Evolutionary conservation across 1,140 invertebrate species (phyloP).

Genomic region (Drosophila ercepeae): DNA sequence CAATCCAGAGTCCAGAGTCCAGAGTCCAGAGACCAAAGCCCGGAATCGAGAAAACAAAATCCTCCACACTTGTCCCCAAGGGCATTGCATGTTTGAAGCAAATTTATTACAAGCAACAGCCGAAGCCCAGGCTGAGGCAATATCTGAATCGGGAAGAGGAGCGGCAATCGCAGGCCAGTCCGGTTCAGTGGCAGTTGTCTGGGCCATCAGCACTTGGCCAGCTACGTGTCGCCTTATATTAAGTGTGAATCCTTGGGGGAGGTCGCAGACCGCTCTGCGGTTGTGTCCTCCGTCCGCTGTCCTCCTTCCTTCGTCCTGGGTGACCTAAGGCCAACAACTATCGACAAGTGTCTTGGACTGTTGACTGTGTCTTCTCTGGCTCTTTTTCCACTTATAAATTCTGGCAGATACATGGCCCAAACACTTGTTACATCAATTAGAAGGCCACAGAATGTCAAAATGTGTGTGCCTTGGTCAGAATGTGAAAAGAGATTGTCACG

Average conservation of each 20-base stretch:
- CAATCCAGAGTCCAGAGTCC: slow-evolving; percentile 1
- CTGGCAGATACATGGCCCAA: slow-evolving; percentile 79
- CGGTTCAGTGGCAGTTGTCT: slow-evolving; percentile 63
- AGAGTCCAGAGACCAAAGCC: neutral
- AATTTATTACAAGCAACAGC: slow-evolving; percentile 82
- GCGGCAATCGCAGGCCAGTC: slow-evolving; percentile 39
- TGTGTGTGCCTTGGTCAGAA: slow-evolving; percentile 44
- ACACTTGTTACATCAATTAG: slow-evolving; percentile 83
- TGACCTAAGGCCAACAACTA: slow-evolving; percentile 73
- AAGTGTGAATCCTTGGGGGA: slow-evolving; percentile 65
- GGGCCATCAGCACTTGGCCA: slow-evolving; percentile 72
- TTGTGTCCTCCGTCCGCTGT: neutral
- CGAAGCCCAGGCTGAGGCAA: slow-evolving; percentile 28
- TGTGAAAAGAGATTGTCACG: slow-evolving; percentile 63
- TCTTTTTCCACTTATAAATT: slow-evolving; percentile 80
- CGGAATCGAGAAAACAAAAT: slow-evolving; percentile 23
- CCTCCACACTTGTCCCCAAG: slow-evolving; percentile 73
- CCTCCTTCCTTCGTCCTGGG: neutral
- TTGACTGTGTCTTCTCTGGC: slow-evolving; percentile 59
- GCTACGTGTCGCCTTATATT: slow-evolving; percentile 73
- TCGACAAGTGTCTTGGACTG: slow-evolving; percentile 77
- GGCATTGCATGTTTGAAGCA: slow-evolving; percentile 80
- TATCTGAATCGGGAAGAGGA: slow-evolving; percentile 9
- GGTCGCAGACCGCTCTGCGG: slow-evolving; percentile 17
- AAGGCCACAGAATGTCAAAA: slow-evolving; percentile 66